A percentile compares a stretch with the other conserved stretches of the same genome.
These are phyloP conservation scores for Chorisops tibialis DNA, from an alignment of 2,888 invertebrate species.

Conservation along the genomic window DNA sequence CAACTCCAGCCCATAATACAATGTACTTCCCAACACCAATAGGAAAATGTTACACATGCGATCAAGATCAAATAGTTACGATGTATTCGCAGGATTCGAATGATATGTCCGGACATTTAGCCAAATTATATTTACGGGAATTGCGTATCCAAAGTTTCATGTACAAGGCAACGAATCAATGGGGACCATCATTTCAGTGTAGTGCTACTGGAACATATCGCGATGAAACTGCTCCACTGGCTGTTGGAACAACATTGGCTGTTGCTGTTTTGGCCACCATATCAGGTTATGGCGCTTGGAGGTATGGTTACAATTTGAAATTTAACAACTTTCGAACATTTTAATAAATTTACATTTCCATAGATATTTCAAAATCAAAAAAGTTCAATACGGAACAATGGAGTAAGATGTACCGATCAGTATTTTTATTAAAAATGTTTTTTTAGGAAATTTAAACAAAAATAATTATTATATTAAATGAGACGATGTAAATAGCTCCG, in stretches of 20 bases:
- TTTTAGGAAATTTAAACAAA: slow-evolving; percentile 5
- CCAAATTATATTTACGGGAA: slow-evolving; percentile 63
- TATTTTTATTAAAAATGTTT: background rate
- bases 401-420: slow-evolving; percentile 57
- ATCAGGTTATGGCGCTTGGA: slow-evolving; percentile 73
- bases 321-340: background rate
- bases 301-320: slow-evolving; percentile 39
- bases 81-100: slow-evolving; percentile 57
- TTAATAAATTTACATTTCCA: slow-evolving; percentile 49
- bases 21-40: slow-evolving; percentile 82
- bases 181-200: slow-evolving; percentile 52
- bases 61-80: slow-evolving; percentile 64
- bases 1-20: slow-evolving; percentile 58
- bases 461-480: background rate
- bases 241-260: slow-evolving; percentile 80
- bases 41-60: slow-evolving; percentile 78
- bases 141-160: slow-evolving; percentile 84
- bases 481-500: slow-evolving; percentile 18
- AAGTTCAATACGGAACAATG: slow-evolving; percentile 90
- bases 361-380: slow-evolving; percentile 83
- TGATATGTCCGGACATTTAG: slow-evolving; percentile 56
- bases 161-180: slow-evolving; percentile 71
- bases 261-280: slow-evolving; percentile 77
- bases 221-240: slow-evolving; percentile 81
- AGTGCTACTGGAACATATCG: slow-evolving; percentile 57